These are phyloP conservation scores for Schizothorax lantsangensis DNA, from an alignment of 2,797 vertebrate species.

Conservation along the genomic window DNA sequence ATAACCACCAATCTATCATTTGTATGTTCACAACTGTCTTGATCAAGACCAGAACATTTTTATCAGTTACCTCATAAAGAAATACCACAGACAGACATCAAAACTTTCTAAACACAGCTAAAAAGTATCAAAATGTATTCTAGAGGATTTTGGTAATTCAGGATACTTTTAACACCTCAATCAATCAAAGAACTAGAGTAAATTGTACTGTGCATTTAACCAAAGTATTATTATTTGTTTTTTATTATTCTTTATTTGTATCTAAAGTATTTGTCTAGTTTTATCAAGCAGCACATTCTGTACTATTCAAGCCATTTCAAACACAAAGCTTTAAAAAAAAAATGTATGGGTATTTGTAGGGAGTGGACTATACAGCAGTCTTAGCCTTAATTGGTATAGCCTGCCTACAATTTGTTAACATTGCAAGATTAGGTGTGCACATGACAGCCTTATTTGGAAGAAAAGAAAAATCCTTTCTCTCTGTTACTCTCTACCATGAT, in stretches of 20 bases:
- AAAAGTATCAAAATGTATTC: background rate
- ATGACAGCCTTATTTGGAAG: constrained; percentile 2
- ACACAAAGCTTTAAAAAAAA: background rate
- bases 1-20: background rate
- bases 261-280: background rate
- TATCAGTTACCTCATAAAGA: background rate
- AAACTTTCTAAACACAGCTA: background rate
- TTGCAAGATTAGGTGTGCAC: no score
- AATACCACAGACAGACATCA: background rate
- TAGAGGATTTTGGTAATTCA: background rate
- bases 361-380: background rate
- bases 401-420: background rate
- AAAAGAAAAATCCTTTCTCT: background rate
- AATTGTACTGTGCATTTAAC: no score
- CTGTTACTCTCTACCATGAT: background rate
- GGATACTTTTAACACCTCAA: background rate
- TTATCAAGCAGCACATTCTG: background rate
- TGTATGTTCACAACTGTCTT: background rate
- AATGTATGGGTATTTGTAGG: background rate
- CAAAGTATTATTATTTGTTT: no score
- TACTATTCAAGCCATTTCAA: background rate
- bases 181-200: no score
- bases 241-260: background rate
- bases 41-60: background rate
- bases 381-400: background rate